Conservation (phyloP, 2,888 invertebrate species). For the Megalurothrips usitatus region DNA sequence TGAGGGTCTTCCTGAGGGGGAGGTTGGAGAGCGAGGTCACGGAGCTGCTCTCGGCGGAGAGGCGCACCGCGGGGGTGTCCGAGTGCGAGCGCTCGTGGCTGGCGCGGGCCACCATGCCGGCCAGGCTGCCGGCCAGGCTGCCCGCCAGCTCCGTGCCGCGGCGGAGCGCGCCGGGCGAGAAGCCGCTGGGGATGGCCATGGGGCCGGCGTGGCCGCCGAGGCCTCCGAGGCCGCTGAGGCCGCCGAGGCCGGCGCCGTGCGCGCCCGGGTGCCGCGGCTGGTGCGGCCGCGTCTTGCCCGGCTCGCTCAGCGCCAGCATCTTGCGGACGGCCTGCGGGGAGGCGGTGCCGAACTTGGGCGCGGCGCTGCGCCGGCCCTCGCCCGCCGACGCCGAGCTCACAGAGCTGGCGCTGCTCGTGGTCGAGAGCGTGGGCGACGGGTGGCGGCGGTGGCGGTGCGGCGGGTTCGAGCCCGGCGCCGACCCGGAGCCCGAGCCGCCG, state of each 20-base stretch:
- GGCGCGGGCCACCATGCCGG: conserved; percentile 47
- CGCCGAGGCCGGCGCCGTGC: too few relatives aligned
- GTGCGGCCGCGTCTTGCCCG: conserved; percentile 80
- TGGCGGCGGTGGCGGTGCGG: conserved; percentile 70
- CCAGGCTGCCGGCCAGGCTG: not conserved
- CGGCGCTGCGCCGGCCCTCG: conserved; percentile 57
- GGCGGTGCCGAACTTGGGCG: conserved; percentile 60
- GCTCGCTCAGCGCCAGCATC: conserved; percentile 83
- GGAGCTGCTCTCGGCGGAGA: conserved; percentile 93
- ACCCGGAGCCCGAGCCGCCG: conserved; percentile 40
- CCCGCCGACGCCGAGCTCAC: conserved; percentile 52
- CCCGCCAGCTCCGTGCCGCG: not conserved
- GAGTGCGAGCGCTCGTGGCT: conserved; percentile 87
- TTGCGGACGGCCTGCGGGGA: conserved; percentile 97
- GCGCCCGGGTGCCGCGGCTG: conserved; percentile 53
- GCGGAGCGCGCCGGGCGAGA: conserved; percentile 29
- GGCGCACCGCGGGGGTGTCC: conserved; percentile 76
- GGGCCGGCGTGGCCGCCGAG: too few relatives aligned
- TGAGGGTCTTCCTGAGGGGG: conserved; percentile 76
- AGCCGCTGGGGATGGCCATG: conserved; percentile 29
- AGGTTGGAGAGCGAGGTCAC: conserved; percentile 88
- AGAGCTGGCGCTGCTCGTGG: conserved; percentile 85
- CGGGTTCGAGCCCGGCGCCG: conserved; percentile 51
- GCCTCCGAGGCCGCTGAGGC: too few relatives aligned
- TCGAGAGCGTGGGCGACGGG: conserved; percentile 89